These are phyloP conservation scores for Brachyhypopomus gauderio DNA, from an alignment of 2,113 vertebrate genomes.

Conservation along the genomic window DNA sequence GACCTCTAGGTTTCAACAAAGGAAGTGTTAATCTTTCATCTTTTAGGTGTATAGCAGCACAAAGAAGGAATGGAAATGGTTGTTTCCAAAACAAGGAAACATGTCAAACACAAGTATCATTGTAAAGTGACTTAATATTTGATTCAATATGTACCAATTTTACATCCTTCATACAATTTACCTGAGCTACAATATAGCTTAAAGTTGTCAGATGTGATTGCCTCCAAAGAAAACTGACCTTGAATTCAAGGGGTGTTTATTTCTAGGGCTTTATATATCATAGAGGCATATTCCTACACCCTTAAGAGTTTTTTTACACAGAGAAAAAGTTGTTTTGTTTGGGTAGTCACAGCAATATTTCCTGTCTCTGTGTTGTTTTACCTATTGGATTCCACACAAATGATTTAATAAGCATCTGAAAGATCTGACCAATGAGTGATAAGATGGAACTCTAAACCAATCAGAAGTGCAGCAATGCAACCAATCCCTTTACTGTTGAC, in stretches of 20 bases:
- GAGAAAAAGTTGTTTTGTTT: slow-evolving; percentile 11
- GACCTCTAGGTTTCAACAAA: slow-evolving; percentile 34
- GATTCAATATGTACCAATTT: slow-evolving; percentile 13
- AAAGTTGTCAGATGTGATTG: slow-evolving; percentile 26
- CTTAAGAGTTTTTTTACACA: background rate
- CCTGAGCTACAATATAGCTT: slow-evolving; percentile 48
- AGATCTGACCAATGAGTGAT: slow-evolving; percentile 55
- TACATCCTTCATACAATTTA: slow-evolving; percentile 36
- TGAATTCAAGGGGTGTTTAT: background rate
- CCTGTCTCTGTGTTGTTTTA: background rate
- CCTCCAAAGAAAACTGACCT: background rate
- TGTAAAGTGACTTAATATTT: slow-evolving; percentile 26
- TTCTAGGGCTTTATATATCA: background rate
- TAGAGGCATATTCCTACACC: background rate
- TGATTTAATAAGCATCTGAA: slow-evolving; percentile 45
- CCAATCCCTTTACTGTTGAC: slow-evolving; percentile 44
- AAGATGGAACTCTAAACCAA: slow-evolving; percentile 61
- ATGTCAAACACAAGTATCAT: slow-evolving; percentile 28
- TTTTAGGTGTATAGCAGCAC: slow-evolving; percentile 26
- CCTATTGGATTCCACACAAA: slow-evolving; percentile 46
- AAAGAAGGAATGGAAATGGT: background rate
- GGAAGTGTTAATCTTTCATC: slow-evolving; percentile 42
- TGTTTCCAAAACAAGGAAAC: slow-evolving; percentile 11
- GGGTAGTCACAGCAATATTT: slow-evolving; percentile 10
- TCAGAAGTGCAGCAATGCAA: slow-evolving; percentile 61